These are phyloP conservation scores for Latrodectus hesperus DNA, from an alignment of 2,888 invertebrate species.

Conservation along the genomic window DNA sequence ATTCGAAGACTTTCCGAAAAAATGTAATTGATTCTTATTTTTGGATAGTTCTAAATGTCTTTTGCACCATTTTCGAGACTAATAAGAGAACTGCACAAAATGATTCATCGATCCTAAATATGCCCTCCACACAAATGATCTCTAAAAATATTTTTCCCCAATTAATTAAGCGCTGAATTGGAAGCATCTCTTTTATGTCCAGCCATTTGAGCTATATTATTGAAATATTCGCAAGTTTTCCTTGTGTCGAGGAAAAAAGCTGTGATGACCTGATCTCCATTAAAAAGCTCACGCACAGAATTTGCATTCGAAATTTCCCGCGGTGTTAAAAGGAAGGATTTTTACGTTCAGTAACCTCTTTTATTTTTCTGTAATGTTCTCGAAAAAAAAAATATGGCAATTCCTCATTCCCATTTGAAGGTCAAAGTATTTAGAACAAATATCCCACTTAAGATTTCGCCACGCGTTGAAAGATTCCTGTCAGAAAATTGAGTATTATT, in stretches of 20 bases:
- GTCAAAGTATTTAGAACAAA: conserved; percentile 52
- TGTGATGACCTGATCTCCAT: conserved; percentile 35
- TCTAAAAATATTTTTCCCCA: background rate
- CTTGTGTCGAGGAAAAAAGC: background rate
- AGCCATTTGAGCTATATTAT: no score
- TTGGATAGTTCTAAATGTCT: no score
- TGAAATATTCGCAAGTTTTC: background rate
- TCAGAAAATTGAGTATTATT: no score
- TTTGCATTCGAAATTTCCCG: conserved; percentile 47
- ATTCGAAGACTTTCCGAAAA: no score
- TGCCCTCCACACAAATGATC: no score
- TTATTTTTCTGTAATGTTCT: background rate
- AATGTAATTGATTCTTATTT: no score
- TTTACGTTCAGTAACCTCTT: conserved; percentile 55
- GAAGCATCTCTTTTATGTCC: no score
- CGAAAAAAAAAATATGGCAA: conserved; percentile 12
- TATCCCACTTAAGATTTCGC: background rate
- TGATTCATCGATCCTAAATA: no score
- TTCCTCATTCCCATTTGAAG: conserved; percentile 58
- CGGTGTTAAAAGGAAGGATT: conserved; percentile 50
- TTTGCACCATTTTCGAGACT: no score
- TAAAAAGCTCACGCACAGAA: conserved; percentile 38
- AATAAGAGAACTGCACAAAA: no score
- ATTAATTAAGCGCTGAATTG: background rate
- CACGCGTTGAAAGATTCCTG: no score